Conservation (phyloP, 2,888 invertebrate genomes). For the Rhingia campestris region DNA sequence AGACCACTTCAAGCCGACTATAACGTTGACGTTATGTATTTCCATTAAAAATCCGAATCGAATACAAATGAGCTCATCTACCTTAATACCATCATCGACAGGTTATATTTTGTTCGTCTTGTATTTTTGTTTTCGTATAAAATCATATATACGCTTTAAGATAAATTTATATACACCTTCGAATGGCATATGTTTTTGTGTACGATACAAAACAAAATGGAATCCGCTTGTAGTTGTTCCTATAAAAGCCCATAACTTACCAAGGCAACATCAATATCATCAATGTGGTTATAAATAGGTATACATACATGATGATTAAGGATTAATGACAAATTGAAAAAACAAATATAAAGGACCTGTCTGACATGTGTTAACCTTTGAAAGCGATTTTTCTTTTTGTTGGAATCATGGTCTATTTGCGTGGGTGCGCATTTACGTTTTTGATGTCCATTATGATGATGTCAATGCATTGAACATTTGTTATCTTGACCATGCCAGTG, state of each 20-base stretch:
- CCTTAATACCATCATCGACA: too few species aligned
- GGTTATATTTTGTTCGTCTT: too few species aligned
- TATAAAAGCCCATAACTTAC: conserved; percentile 24
- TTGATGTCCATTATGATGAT: conserved; percentile 15
- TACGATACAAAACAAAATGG: neutral
- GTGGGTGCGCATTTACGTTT: neutral
- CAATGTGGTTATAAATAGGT: conserved; percentile 19
- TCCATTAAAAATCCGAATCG: too few species aligned
- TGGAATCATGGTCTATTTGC: conserved; percentile 5
- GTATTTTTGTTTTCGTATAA: too few species aligned
- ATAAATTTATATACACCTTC: neutral
- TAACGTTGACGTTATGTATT: too few species aligned
- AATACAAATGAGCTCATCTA: too few species aligned
- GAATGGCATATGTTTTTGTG: conserved; percentile 17
- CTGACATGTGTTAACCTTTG: conserved; percentile 56
- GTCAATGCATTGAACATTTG: conserved; percentile 31
- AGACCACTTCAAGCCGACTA: too few species aligned
- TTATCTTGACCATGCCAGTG: conserved; percentile 14
- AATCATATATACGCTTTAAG: too few species aligned
- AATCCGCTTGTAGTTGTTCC: conserved; percentile 34
- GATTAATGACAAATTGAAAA: conserved; percentile 66
- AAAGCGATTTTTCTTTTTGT: conserved; percentile 21
- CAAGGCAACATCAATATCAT: conserved; percentile 45
- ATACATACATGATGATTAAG: conserved; percentile 43
- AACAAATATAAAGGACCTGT: conserved; percentile 58